These are phyloP conservation scores for Globia sparganii DNA, from an alignment of 2,888 invertebrate species.

Conservation along the genomic window DNA sequence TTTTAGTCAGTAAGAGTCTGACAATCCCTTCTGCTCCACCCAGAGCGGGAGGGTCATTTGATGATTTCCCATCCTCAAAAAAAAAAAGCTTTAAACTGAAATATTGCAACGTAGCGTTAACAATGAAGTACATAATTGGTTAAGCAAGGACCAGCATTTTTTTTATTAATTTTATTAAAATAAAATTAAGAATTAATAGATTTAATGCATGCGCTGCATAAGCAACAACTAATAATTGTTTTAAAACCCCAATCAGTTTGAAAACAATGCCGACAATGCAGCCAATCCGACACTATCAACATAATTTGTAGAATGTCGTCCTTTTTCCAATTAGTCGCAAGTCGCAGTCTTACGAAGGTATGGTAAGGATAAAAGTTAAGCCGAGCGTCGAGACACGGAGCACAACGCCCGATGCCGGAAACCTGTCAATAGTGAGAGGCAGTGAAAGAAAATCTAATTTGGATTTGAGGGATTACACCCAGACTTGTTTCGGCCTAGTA, in stretches of 20 bases:
- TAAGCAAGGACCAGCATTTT: neutral
- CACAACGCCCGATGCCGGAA: conserved; percentile 74
- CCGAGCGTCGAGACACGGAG: conserved; percentile 69
- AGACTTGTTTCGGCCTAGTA: conserved; percentile 89
- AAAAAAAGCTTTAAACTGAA: too few relatives aligned
- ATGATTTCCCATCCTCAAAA: too few relatives aligned
- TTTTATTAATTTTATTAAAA: neutral
- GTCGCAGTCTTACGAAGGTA: conserved; percentile 64
- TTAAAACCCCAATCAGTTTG: conserved; percentile 12
- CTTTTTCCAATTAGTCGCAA: conserved; percentile 79
- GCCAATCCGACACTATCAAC: conserved; percentile 55
- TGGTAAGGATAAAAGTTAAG: conserved; percentile 76
- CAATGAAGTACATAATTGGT: neutral
- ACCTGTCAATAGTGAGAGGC: conserved; percentile 86
- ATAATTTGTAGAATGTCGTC: conserved; percentile 59
- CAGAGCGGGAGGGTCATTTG: too few relatives aligned
- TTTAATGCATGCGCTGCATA: neutral
- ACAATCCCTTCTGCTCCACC: too few relatives aligned
- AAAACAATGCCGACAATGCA: conserved; percentile 38
- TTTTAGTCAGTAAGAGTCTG: too few relatives aligned
- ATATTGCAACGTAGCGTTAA: conserved; percentile 10
- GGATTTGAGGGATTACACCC: conserved; percentile 89
- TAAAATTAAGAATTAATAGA: too few relatives aligned
- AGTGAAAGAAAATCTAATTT: conserved; percentile 90
- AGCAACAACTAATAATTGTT: neutral